Percentiles rank a stretch among this genome's conserved stretches.
phyloP scores from a whole-genome alignment of 2,797 vertebrate species.

The Odontamblyopus lacepedii region DNA sequence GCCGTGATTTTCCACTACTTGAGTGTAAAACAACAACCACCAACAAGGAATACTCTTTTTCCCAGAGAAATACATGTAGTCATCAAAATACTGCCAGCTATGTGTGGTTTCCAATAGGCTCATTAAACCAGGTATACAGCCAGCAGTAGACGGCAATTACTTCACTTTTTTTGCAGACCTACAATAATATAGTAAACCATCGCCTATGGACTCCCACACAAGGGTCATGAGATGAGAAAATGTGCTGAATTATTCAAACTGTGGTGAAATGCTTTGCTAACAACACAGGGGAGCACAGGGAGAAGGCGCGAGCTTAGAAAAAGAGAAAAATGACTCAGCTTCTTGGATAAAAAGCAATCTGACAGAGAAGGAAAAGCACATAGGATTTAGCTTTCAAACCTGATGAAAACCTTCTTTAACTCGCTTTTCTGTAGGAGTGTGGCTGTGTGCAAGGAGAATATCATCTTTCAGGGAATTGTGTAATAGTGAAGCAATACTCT shows the following conservation, averaged over 20 bases:
- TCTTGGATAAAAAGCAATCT: conserved; percentile 29
- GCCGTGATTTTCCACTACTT: background rate
- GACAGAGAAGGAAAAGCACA: conserved; percentile 15
- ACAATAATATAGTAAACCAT: conserved; percentile 16
- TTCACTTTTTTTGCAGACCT: background rate
- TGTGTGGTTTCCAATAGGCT: conserved; percentile 5
- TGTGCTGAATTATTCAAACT: conserved; percentile 50
- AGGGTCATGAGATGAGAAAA: conserved; percentile 32
- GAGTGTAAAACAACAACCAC: background rate
- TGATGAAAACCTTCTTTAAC: conserved; percentile 47
- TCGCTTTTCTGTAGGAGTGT: conserved; percentile 21
- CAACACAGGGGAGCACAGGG: conserved; percentile 14
- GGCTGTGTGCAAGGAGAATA: conserved; percentile 23
- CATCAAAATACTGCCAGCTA: background rate
- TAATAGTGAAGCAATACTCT: conserved; percentile 28
- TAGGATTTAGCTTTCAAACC: conserved; percentile 37
- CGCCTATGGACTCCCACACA: conserved; percentile 25
- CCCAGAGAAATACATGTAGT: background rate
- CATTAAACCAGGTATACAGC: conserved; percentile 11
- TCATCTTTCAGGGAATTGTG: conserved; percentile 30
- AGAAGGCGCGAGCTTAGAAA: conserved; percentile 25
- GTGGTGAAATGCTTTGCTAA: conserved; percentile 36
- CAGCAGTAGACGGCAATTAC: background rate
- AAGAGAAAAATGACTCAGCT: conserved; percentile 48
- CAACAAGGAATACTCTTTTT: background rate